Conservation (phyloP, 2,113 vertebrate genomes). For the Tenrec ecaudatus region DNA sequence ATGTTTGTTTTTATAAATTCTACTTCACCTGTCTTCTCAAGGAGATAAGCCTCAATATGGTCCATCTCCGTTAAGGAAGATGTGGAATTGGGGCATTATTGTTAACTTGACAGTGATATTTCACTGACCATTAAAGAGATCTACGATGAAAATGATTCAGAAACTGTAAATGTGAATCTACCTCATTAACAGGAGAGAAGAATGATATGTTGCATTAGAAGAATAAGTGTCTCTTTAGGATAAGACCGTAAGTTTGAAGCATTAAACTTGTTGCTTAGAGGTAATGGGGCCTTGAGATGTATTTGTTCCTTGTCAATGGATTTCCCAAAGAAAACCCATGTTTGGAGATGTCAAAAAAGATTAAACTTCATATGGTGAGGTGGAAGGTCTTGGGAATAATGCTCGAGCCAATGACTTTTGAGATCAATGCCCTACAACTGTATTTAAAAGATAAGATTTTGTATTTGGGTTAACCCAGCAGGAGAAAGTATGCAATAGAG, state of each 20-base stretch:
- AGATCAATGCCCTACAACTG: constrained; percentile 33
- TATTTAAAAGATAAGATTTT: neutral
- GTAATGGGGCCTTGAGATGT: neutral
- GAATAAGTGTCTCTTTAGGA: constrained; percentile 1
- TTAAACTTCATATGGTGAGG: neutral
- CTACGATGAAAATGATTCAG: constrained; percentile 47
- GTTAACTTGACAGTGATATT: constrained; percentile 62
- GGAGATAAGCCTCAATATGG: constrained; percentile 30
- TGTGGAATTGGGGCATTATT: constrained; percentile 34
- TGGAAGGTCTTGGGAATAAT: neutral
- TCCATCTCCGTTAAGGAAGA: constrained; percentile 24
- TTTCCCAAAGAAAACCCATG: neutral
- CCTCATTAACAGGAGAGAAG: constrained; percentile 7
- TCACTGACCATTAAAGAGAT: constrained; percentile 58
- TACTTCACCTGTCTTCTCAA: constrained; percentile 47
- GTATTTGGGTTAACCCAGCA: neutral
- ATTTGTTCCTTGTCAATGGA: neutral
- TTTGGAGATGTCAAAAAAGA: neutral
- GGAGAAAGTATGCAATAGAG: neutral
- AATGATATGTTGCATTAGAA: neutral
- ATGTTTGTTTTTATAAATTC: constrained; percentile 62
- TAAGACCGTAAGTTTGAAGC: neutral
- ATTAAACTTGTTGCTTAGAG: neutral
- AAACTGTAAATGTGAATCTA: neutral
- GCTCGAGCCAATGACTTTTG: neutral